These are phyloP conservation scores for Drosophila maculinotata DNA, from an alignment of 2,888 invertebrate genomes.

Conservation along the genomic window DNA sequence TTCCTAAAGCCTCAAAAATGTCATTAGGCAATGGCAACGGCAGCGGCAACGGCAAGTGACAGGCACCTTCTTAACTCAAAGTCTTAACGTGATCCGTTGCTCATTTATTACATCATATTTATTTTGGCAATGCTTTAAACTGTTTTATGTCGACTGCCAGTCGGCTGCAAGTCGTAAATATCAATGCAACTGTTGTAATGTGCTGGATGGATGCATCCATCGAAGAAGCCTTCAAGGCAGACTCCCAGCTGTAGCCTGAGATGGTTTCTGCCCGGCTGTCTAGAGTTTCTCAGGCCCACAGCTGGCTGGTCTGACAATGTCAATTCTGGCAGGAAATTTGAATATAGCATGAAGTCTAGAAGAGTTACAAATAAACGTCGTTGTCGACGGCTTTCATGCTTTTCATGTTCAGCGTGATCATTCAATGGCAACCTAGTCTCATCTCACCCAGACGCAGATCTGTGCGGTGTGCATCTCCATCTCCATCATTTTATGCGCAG, in stretches of 20 bases:
- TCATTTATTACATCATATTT: slow-evolving; percentile 68
- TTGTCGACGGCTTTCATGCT: slow-evolving; percentile 69
- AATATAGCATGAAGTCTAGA: slow-evolving; percentile 56
- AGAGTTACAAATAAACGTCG: slow-evolving; percentile 55
- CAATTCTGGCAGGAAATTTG: slow-evolving; percentile 66
- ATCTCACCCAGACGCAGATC: slow-evolving; percentile 51
- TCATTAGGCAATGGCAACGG: slow-evolving; percentile 45
- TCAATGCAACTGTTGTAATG: slow-evolving; percentile 45
- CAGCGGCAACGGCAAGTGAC: slow-evolving; percentile 16
- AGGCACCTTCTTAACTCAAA: slow-evolving; percentile 44
- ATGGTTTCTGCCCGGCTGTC: slow-evolving; percentile 3
- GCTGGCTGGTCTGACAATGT: slow-evolving; percentile 44
- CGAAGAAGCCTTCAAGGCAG: slow-evolving; percentile 23
- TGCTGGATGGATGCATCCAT: slow-evolving; percentile 36
- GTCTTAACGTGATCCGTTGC: slow-evolving; percentile 36
- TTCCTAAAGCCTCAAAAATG: slow-evolving; percentile 28
- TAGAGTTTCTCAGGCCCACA: slow-evolving; percentile 58
- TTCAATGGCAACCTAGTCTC: slow-evolving; percentile 58
- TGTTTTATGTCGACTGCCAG: slow-evolving; percentile 56
- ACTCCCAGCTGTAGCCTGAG: slow-evolving; percentile 25
- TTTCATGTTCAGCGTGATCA: slow-evolving; percentile 76
- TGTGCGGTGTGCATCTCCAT: slow-evolving; percentile 50
- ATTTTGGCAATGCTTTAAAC: slow-evolving; percentile 62
- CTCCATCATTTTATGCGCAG: slow-evolving; percentile 70
- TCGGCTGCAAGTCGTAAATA: slow-evolving; percentile 55